Evolutionary conservation across 53 echinoderm and acorn worm species (phyloP).

Genomic region (Hippasteria phrygiana): DNA sequence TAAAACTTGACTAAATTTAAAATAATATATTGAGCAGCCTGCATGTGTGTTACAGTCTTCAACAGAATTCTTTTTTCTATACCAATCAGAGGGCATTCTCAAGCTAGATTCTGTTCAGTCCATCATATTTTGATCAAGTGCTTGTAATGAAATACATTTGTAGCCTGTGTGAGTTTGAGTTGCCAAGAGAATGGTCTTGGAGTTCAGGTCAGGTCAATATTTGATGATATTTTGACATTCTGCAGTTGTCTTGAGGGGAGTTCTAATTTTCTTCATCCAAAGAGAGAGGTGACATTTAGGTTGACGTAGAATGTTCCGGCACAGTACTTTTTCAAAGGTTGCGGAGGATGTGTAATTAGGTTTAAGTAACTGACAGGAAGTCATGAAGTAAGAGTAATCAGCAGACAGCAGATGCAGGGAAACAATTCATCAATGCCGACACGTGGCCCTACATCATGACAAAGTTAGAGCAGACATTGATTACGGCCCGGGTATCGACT

Average conservation of each 20-base stretch:
- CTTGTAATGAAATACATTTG: too few relatives aligned
- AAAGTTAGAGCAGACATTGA: neutral
- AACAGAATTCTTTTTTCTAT: too few relatives aligned
- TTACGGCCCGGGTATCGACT: neutral
- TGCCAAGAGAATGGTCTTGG: too few relatives aligned
- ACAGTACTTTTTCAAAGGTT: neutral
- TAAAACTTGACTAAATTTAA: too few relatives aligned
- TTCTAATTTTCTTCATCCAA: neutral
- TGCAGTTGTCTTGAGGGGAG: neutral
- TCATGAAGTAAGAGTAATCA: neutral
- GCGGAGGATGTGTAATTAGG: neutral
- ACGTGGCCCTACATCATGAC: conserved; percentile 43
- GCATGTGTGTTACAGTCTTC: too few relatives aligned
- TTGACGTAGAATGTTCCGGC: neutral
- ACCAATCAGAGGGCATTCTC: too few relatives aligned
- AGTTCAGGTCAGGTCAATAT: too few relatives aligned
- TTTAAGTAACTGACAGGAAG: neutral
- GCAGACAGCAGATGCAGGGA: neutral
- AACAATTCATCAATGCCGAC: conserved; percentile 16
- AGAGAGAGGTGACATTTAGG: neutral
- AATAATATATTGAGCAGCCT: too few relatives aligned
- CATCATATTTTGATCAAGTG: too few relatives aligned
- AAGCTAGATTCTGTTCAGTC: too few relatives aligned
- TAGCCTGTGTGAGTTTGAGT: too few relatives aligned
- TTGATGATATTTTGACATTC: too few relatives aligned